Conservation (phyloP, 2,888 invertebrate species). For the Nasonia oneida region DNA sequence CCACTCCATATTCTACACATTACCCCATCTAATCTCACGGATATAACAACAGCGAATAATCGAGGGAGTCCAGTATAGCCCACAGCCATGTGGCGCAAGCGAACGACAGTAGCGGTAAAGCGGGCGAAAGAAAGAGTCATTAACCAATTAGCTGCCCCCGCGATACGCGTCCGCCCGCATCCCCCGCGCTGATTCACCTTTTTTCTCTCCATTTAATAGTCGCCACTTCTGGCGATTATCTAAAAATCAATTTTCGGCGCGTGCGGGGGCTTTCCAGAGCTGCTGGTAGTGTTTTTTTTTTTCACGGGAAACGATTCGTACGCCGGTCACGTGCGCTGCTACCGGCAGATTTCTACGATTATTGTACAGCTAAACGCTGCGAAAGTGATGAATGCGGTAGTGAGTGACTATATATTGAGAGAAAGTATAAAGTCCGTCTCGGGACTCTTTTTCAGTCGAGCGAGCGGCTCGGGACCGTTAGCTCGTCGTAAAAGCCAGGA, state of each 20-base stretch:
- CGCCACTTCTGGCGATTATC: slow-evolving; percentile 36
- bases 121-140: slow-evolving; percentile 36
- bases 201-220: slow-evolving; percentile 20
- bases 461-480: neutral
- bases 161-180: slow-evolving; percentile 45
- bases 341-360: slow-evolving; percentile 20
- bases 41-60: neutral
- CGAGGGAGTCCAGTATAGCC: neutral
- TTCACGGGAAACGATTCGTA: neutral
- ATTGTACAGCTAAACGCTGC: neutral
- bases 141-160: slow-evolving; percentile 56
- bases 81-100: neutral
- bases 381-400: too few species aligned
- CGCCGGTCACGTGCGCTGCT: slow-evolving; percentile 41
- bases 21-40: neutral
- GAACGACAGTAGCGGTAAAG: neutral
- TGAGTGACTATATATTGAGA: neutral
- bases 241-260: slow-evolving; percentile 56
- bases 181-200: slow-evolving; percentile 39
- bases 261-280: slow-evolving; percentile 6
- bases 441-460: neutral
- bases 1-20: neutral
- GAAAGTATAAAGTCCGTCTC: neutral
- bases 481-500: slow-evolving; percentile 13
- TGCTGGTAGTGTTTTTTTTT: slow-evolving; percentile 43